phyloP scores from a whole-genome alignment of 2,113 vertebrate species.

The Onychostoma macrolepis region DNA sequence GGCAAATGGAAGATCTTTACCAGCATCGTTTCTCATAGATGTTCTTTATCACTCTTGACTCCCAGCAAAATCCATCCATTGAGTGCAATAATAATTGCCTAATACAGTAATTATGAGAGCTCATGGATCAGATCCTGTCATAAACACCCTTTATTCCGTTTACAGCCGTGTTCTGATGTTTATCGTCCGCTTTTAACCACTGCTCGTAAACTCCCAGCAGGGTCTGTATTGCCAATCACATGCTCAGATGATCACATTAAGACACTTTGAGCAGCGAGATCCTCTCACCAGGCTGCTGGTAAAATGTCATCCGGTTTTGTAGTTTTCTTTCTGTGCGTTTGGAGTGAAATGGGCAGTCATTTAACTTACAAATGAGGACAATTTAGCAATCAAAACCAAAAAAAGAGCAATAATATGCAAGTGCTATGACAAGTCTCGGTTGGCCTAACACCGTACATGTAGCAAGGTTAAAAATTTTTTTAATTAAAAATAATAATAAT shows the following conservation, averaged over 20 bases:
- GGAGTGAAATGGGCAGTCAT: background rate
- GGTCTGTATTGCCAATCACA: slow-evolving; percentile 13
- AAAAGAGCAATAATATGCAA: too few relatives aligned
- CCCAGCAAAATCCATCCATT: background rate
- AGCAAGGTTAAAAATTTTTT: too few relatives aligned
- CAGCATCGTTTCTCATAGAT: background rate
- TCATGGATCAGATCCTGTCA: slow-evolving; percentile 10
- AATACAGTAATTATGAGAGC: background rate
- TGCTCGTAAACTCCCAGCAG: slow-evolving; percentile 12
- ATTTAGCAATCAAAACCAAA: too few relatives aligned
- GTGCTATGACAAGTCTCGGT: too few relatives aligned
- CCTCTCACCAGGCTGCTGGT: background rate
- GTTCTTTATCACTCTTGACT: background rate
- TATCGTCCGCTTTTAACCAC: background rate
- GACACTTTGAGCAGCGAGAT: slow-evolving; percentile 19
- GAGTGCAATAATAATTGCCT: background rate
- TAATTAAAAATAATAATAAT: too few relatives aligned
- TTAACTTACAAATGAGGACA: too few relatives aligned
- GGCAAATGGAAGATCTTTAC: too few relatives aligned
- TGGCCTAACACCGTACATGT: too few relatives aligned
- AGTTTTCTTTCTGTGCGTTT: background rate
- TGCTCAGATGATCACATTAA: slow-evolving; percentile 40
- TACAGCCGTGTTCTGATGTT: background rate
- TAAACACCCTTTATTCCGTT: background rate
- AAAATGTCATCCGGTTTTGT: background rate